Evolutionary conservation across 2,888 invertebrate species (phyloP).

Genomic region (Metallyticus violacea): DNA sequence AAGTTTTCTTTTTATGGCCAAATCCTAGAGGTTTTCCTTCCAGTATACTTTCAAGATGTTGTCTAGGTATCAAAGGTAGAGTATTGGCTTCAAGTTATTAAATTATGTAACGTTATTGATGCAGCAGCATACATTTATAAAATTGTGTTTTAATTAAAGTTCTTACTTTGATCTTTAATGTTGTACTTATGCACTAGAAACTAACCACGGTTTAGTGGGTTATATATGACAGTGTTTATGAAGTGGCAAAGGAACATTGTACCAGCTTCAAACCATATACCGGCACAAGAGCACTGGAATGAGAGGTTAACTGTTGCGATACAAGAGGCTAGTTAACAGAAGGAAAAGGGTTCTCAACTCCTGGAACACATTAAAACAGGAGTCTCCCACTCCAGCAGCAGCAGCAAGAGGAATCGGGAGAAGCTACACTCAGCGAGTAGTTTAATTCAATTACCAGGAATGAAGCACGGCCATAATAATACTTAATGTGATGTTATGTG

Average conservation of each 20-base stretch:
- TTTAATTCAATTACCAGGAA: slow-evolving; percentile 35
- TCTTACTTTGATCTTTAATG: no score
- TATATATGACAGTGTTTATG: not conserved
- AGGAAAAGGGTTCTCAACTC: not conserved
- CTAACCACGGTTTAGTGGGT: not conserved
- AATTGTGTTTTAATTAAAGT: no score
- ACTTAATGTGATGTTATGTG: slow-evolving; percentile 37
- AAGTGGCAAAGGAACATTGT: no score
- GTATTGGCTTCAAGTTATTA: no score
- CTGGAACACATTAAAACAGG: slow-evolving; percentile 6
- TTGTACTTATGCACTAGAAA: no score
- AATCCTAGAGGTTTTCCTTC: no score
- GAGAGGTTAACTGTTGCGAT: not conserved
- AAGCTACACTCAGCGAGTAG: slow-evolving; percentile 24
- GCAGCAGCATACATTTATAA: no score
- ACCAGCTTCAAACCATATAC: not conserved
- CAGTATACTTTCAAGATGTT: no score
- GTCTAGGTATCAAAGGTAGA: no score
- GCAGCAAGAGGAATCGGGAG: not conserved
- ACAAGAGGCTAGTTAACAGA: slow-evolving; percentile 16
- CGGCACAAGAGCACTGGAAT: not conserved
- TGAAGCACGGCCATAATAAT: slow-evolving; percentile 34
- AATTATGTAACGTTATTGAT: no score
- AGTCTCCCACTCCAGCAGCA: not conserved
- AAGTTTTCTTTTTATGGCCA: no score